Evolutionary conservation across 2,113 vertebrate genomes (phyloP), one percentile per base, ranked within the genome.

Genomic region (Okapia johnstoni): DNA sequence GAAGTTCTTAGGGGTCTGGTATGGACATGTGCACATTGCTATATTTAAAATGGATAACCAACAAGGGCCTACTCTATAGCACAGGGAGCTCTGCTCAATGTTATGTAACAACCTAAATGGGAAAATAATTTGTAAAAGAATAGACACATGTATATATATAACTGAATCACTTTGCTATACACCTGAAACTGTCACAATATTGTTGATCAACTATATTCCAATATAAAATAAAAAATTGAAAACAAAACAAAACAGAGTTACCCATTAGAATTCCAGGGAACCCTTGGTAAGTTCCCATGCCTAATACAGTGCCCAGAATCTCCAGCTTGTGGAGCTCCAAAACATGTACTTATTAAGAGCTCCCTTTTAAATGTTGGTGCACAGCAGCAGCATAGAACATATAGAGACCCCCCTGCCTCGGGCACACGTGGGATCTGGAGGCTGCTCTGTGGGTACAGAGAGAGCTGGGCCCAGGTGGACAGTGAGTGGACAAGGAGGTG

Each of bases 221-320:
- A 14, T 43, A 76, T 26, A 76, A 76, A 76, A 43, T 43, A 43
- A 76, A 43, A 76, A 43, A 40, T 76, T 26, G 70, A 23, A 70
- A 70, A 40, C 66, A 43, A 76, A 76, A 76, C 70, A 25, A 76
- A 43, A 26, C 43, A 88, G 61, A 86, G 76, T 85, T 83, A 52
- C 23, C 12, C 57, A 52, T 61, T 54, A 40, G 48, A 61, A 80
- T 93, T 79, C 46, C 46, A 19, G 66, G 48, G 70, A 46, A 19
- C 21, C 2, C 0, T 0, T n/a, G 3, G 8, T 55, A 60, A 79
- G n/a, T n/a, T 19, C 36, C 36, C 10, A 8, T 43, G 43, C 48
- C 48, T 80, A 26, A 50, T 52, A 33, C 19, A 17, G 9, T 25
- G 46, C 66, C 87, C 26, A 54, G 3, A 57, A 92, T 58, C 33